Evolutionary conservation across 2,113 vertebrate species (phyloP), one percentile per base, ranked within the genome.

Genomic region (Toxostoma redivivum): DNA sequence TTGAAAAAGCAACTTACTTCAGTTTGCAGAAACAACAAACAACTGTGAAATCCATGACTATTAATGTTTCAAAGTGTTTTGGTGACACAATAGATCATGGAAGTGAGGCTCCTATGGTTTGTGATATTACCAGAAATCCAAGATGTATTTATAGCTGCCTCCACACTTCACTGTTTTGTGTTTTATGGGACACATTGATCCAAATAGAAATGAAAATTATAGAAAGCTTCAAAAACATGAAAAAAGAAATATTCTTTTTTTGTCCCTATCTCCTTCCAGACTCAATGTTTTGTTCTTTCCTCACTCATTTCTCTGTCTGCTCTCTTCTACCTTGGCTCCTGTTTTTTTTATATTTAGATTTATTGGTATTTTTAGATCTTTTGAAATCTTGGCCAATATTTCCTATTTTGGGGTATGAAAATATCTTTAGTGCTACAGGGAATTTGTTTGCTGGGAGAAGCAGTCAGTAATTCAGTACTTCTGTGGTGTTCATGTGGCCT

Each of bases 41-140:
- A 69, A 81, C 92, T 80, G 70, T 91, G 86, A 95, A 96, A 94
- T 92, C 62, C 54, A 74, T 38, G 64, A 37, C 83, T 93, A 81
- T 97, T 95, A 94, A 93, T 96, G 92, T 96, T 96, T 94, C 79
- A 69, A 95, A 95, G 90, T 18, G 78, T 73, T 91, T 90, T 86
- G 76, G 86, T 96, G 95, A 70, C 86, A 91, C 50, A 82, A 80
- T 86, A 94, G 72, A 95, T 97, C 92, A 72, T 48, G 71, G 80
- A 88, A 93, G 48, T 62, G 56, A 90, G 30, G 37, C 38, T 85
- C 38, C 48, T 67, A 33, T 76, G 85, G 61, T 81, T 92, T 88
- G 65, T 70, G 82, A 74, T 82, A 45, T 70, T 94, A 82, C 80
- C 84, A 95, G 82, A 79, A 96, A 92, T 37, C 60, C 37, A 56